Evolutionary conservation across 2,797 vertebrate species (phyloP), one percentile per base, ranked within the genome.

Genomic region (Phoeniculus purpureus): DNA sequence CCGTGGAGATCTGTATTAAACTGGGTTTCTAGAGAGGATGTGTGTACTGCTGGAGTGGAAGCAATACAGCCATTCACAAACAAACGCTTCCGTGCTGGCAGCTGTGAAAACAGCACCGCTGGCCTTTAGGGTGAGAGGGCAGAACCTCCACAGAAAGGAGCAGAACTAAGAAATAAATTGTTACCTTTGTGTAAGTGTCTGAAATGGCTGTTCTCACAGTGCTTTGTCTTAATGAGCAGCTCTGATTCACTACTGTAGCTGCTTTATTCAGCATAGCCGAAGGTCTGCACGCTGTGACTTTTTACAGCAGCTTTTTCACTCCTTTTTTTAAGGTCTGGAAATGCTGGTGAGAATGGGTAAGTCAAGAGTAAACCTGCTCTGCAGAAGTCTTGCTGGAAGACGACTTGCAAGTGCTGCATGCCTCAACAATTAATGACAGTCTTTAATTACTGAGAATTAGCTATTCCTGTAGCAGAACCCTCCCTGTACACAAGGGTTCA

Each of bases 61-160:
- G 93, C 85, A 75, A 47, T 79, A 81, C 37, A 72, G 67, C 89
- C 67, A 2, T 94, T 95, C 95, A 71, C 78, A 78, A 96, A 95
- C 89, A 77, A 51, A 72, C 79, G 85, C 85, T 94, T 96, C 89
- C 15, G 3, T 61, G 87, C 72, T 91, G 58, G 87, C 96, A 96
- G 94, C 95, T 97, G 96, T 95, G 90, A 95, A 92, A 97, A 96
- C 90, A 97, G 4, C 22, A 78, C 76, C 71, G 91, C 81, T 81
- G 67, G 79, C 90, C 85, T 81, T 74, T 2, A 54, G 85, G 85
- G 82, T 86, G 85, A 88, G 87, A 64, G 87, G 94, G 81, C 75
- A 60, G 84, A 96, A 94, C 61, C 58, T 93, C 88, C 59, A 85
- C 86, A 92, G 90, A 94, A 94, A 93, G 82, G 68, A 87, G 76